These are phyloP conservation scores for Coilia nasus DNA, from an alignment of 2,797 vertebrate species.

Conservation along the genomic window DNA sequence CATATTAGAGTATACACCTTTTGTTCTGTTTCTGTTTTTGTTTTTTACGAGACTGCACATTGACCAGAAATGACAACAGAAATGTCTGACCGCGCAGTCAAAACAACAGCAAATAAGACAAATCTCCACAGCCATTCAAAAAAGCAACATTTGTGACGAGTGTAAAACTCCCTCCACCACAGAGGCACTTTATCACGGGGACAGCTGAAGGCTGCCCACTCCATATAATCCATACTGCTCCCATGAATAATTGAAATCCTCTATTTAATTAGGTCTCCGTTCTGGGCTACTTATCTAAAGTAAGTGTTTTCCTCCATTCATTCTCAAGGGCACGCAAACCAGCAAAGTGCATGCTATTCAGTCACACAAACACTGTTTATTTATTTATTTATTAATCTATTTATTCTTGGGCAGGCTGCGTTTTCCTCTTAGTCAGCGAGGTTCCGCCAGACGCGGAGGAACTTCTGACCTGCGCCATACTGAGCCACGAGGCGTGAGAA, in stretches of 20 bases:
- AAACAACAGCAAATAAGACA: neutral
- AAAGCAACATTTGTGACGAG: neutral
- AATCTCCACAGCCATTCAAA: neutral
- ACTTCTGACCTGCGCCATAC: slow-evolving; percentile 33
- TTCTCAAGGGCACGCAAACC: slow-evolving; percentile 63
- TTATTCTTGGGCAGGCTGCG: slow-evolving; percentile 45
- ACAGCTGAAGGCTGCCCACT: slow-evolving; percentile 31
- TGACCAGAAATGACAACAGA: neutral
- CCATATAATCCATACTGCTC: slow-evolving; percentile 53
- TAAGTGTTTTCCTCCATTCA: slow-evolving; percentile 51
- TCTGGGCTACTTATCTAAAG: slow-evolving; percentile 55
- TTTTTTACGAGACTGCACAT: neutral
- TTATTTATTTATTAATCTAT: slow-evolving; percentile 36
- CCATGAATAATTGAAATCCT: slow-evolving; percentile 68
- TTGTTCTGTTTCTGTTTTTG: neutral
- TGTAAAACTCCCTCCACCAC: slow-evolving; percentile 9
- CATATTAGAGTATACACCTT: neutral
- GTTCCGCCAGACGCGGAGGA: slow-evolving; percentile 53
- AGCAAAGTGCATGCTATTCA: slow-evolving; percentile 59
- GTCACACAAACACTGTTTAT: slow-evolving; percentile 35
- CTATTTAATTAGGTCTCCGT: slow-evolving; percentile 66
- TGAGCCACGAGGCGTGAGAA: neutral
- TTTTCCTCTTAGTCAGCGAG: slow-evolving; percentile 48
- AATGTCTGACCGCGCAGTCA: neutral
- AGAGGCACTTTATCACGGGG: slow-evolving; percentile 6